Base-by-base conservation (phyloP, 2,113 vertebrate genomes). In the Lucifuga dentata region DNA sequence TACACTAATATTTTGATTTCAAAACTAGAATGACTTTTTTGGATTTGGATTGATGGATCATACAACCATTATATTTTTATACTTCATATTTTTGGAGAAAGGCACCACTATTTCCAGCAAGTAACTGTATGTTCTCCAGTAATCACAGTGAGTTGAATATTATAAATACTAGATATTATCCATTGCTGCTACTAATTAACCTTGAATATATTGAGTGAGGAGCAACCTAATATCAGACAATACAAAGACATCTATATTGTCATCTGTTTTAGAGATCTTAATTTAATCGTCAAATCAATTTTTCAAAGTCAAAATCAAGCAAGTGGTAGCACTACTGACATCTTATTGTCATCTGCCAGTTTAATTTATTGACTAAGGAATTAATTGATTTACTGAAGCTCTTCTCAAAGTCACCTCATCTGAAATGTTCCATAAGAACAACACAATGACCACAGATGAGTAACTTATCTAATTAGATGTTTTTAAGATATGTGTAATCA, bases 331-430 rank as follows among this genome's bases (percentile, higher is more conserved):
- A 39, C 24, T 53, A 68, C 41, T 59, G 57, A 13, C 15, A 40
- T 72, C 60, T 66, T 63, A 76, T 78, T 82, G 71, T 74, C 71
- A 60, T 73, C 73, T 75, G 65, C 67, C 61, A 61, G 57, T 73
- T 76, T 86, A 78, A 89, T 90, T 83, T 81, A 88, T 88, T 68
- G 83, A 86, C 71, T 57, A 46, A 68, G 43, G 76, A 61, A 64
- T 81, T 86, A 78, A 87, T 83, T 78, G 38, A 83, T 88, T 84
- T 80, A 46, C 73, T 78, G 83, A 79, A 80, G 81, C 57, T 59
- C 56, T 67, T 60, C 74, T 83, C 83, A 88, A 86, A 87, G 80
- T 89, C 84, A 89, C 73, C 82, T 81, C 75, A 77, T 76, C 56
- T 66, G 73, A 74, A 69, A 61, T 61, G 56, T 76, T 86, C 61